phyloP scores from a whole-genome alignment of 2,888 invertebrate species.

The Julus scanicus region DNA sequence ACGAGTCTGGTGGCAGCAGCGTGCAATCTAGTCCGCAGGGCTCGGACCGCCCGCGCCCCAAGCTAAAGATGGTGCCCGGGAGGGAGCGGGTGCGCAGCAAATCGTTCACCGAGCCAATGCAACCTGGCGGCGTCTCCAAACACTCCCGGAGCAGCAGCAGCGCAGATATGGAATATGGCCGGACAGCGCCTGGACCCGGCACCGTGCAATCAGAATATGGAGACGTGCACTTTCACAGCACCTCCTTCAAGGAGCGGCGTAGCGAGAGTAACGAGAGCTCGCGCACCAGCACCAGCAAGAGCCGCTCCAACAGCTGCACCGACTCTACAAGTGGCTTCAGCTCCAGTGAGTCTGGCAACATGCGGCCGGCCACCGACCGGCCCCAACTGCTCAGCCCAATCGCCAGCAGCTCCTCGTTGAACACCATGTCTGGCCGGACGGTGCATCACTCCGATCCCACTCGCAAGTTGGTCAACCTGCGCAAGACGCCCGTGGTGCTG shows the following conservation, averaged over 20 bases:
- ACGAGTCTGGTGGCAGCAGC: background rate
- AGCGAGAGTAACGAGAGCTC: constrained; percentile 63
- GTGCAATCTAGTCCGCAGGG: constrained; percentile 54
- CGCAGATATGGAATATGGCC: constrained; percentile 57
- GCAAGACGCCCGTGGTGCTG: constrained; percentile 63
- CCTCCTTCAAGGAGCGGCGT: constrained; percentile 57
- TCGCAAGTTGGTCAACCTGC: constrained; percentile 63
- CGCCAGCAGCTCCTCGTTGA: constrained; percentile 77
- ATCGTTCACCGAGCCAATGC: constrained; percentile 51
- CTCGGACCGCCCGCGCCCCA: background rate
- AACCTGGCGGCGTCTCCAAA: background rate
- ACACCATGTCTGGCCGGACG: constrained; percentile 67
- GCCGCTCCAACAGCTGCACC: constrained; percentile 72
- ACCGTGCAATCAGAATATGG: constrained; percentile 37
- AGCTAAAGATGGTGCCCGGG: constrained; percentile 3
- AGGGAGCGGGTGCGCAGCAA: constrained; percentile 56
- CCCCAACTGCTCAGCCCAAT: constrained; percentile 86
- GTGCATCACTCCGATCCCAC: constrained; percentile 64
- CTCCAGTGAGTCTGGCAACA: constrained; percentile 77
- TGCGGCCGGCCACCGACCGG: constrained; percentile 69
- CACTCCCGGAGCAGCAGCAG: constrained; percentile 59
- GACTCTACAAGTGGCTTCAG: constrained; percentile 86
- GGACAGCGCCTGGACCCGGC: background rate
- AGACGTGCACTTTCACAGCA: background rate
- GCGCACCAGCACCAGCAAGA: constrained; percentile 64